Evolutionary conservation across 2,888 invertebrate genomes (phyloP).

Genomic region (Ectobius pallidus): DNA sequence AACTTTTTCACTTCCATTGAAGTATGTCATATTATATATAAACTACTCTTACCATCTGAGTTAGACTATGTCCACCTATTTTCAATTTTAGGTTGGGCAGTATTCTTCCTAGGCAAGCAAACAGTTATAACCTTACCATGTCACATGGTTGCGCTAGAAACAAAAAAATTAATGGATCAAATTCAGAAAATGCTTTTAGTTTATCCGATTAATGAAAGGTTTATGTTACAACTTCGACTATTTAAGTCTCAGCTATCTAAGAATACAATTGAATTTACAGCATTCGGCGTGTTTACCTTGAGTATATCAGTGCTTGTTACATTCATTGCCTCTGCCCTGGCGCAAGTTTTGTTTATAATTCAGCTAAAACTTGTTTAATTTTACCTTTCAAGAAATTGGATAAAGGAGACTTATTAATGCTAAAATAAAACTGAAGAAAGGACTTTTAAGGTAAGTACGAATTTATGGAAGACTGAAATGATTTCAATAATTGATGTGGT

Average conservation of each 20-base stretch:
- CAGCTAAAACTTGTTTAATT: neutral
- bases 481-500: too few relatives aligned
- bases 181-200: neutral
- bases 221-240: neutral
- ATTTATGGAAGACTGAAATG: too few relatives aligned
- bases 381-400: too few relatives aligned
- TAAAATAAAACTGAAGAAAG: too few relatives aligned
- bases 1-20: neutral
- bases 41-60: neutral
- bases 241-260: slow-evolving; percentile 5
- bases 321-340: neutral
- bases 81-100: neutral
- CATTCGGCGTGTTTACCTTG: neutral
- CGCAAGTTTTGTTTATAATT: neutral
- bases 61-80: neutral
- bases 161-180: neutral
- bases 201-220: neutral
- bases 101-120: neutral
- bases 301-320: neutral
- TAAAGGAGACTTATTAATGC: too few relatives aligned
- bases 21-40: neutral
- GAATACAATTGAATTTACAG: neutral
- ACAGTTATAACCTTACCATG: neutral
- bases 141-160: neutral
- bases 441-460: too few relatives aligned